Percentiles rank a stretch among this genome's conserved stretches.
These are phyloP conservation scores for Melanotaenia trifasciata DNA, from an alignment of 2,797 vertebrate genomes.

Conservation along the genomic window DNA sequence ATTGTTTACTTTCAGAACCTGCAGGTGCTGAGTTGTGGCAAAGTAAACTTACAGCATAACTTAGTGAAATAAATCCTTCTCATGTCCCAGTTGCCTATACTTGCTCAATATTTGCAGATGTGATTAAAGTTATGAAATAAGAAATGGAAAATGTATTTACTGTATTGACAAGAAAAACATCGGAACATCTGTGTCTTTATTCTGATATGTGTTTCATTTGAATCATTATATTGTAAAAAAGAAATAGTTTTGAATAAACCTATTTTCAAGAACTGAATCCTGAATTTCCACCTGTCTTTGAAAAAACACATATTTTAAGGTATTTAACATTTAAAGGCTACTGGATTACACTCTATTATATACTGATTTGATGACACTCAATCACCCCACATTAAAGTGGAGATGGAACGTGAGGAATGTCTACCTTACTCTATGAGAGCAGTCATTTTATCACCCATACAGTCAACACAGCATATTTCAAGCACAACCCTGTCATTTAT, in stretches of 20 bases:
- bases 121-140: slow-evolving; percentile 22
- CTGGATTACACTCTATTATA: no score
- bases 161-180: slow-evolving; percentile 24
- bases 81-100: neutral
- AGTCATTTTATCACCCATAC: no score
- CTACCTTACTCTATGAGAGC: no score
- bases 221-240: slow-evolving; percentile 9
- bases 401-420: no score
- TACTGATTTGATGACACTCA: no score
- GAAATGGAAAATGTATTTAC: slow-evolving; percentile 26
- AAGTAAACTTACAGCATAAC: slow-evolving; percentile 16
- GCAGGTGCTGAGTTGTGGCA: slow-evolving; percentile 32
- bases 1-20: slow-evolving; percentile 19
- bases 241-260: slow-evolving; percentile 50
- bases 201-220: slow-evolving; percentile 24
- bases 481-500: no score
- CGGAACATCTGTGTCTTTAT: slow-evolving; percentile 7
- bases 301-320: neutral
- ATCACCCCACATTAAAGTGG: no score
- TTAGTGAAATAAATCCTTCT: neutral
- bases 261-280: slow-evolving; percentile 54
- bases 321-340: neutral
- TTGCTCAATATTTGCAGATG: neutral
- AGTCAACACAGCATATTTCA: no score
- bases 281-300: neutral